These are phyloP conservation scores for Archips xylosteana DNA, from an alignment of 2,888 invertebrate species.

Conservation along the genomic window DNA sequence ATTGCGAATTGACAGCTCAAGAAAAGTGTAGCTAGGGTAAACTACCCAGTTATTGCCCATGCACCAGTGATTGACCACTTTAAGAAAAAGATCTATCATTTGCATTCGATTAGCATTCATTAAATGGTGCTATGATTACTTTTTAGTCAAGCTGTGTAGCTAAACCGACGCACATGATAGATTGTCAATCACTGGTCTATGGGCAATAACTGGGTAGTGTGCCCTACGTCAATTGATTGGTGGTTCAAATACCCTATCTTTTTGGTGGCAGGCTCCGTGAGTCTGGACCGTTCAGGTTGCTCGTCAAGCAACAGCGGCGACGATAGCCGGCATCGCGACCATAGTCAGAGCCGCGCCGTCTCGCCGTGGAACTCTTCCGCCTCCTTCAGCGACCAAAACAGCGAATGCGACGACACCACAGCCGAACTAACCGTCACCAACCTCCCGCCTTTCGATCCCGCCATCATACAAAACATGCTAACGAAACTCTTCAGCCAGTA, in stretches of 20 bases:
- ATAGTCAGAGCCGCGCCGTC: slow-evolving; percentile 64
- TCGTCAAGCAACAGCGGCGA: slow-evolving; percentile 78
- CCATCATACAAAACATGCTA: slow-evolving; percentile 63
- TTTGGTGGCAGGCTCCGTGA: slow-evolving; percentile 62
- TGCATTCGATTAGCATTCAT: no score
- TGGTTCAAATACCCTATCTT: background rate
- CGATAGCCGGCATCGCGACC: slow-evolving; percentile 61
- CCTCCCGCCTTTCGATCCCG: slow-evolving; percentile 72
- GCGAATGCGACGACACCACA: slow-evolving; percentile 67
- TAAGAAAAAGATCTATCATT: no score
- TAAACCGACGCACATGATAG: no score
- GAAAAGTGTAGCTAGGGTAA: no score
- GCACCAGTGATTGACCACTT: no score
- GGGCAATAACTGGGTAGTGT: no score
- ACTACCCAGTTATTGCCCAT: no score
- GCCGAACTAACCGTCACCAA: slow-evolving; percentile 78
- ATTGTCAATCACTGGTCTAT: no score
- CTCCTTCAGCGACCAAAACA: slow-evolving; percentile 72
- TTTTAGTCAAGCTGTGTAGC: no score
- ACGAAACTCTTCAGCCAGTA: slow-evolving; percentile 73
- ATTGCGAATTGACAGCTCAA: no score
- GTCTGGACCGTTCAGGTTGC: slow-evolving; percentile 74
- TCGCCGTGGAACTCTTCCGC: slow-evolving; percentile 81
- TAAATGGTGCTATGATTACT: no score
- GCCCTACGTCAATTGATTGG: background rate